Base-by-base conservation (phyloP, 1,140 invertebrate species). In the Pteromalus puparum region DNA sequence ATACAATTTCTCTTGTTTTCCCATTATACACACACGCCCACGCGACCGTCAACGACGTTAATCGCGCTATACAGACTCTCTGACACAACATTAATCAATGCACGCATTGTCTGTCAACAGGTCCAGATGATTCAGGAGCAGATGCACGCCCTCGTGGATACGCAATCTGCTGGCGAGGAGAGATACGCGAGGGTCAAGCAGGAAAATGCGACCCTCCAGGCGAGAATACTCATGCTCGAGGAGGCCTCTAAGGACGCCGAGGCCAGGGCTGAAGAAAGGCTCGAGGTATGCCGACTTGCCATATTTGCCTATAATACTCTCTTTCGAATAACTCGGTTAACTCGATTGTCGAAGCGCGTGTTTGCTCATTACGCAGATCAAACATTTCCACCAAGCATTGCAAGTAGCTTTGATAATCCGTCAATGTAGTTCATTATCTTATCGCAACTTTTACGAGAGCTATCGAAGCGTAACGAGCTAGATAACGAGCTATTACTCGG, bases 181-280 rank as follows among this genome's bases (percentile, higher is more conserved):
- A 94, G 97, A 77, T 98, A 98, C 89, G 96, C 96, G 6, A 94
- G 97, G 85, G 96, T 96, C 67, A 98, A 98, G 89, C 96, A 98
- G 78, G 97, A 99, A 92, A 98, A 98, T 95, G 97, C 97, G 0
- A 97, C 97, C 67, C 93, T 98, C 21, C 97, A 97, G 89, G 97
- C 97, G 3, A 95, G 98, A 89, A 96, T 98, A 87, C 95, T 97
- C 88, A 97, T 97, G 95, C 94, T 99, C 82, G 98, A 99, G 90
- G 98, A 99, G 91, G 97, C 98, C 89, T 94, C 98, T 21, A 94
- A 97, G 88, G 98, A 99, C 92, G 95, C 97, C 67, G 98, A 99
- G 91, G 93, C 97, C 80, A 95, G 97, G 87, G 95, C 96, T 81
- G 97, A 98, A 87, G 97, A 98, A 88, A 95, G 96, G 86, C 93